phyloP scores from a whole-genome alignment of 2,113 vertebrate species.

The Sebastes schlegelii region DNA sequence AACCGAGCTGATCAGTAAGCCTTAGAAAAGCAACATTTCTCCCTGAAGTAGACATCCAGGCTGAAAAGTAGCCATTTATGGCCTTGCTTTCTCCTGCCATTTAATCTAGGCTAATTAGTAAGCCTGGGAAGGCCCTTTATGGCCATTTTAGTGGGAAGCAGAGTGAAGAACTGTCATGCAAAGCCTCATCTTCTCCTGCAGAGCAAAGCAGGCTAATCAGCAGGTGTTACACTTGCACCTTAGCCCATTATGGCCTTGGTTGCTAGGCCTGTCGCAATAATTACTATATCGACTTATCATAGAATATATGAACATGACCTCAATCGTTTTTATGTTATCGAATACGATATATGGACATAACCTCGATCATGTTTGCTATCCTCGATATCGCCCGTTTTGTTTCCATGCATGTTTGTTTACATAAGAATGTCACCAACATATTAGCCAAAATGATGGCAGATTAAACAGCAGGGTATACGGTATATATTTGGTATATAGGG shows the following conservation, averaged over 20 bases:
- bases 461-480: too few species aligned
- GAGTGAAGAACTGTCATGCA: conserved; percentile 12
- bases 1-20: conserved; percentile 38
- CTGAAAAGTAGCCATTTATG: conserved; percentile 44
- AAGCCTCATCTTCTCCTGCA: conserved; percentile 15
- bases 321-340: too few species aligned
- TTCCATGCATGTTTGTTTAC: too few species aligned
- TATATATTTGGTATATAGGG: too few species aligned
- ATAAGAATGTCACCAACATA: too few species aligned
- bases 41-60: neutral
- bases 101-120: conserved; percentile 41
- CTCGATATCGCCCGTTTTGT: too few species aligned
- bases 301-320: too few species aligned
- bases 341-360: too few species aligned
- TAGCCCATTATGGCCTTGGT: neutral
- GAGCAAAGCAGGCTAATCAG: neutral
- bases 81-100: conserved; percentile 18
- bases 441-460: too few species aligned
- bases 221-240: neutral
- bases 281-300: too few species aligned
- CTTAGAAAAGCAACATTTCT: conserved; percentile 7
- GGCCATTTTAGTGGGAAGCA: conserved; percentile 13
- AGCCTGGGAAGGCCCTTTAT: conserved; percentile 20
- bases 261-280: too few species aligned
- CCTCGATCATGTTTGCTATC: too few species aligned